Evolutionary conservation across 2,797 vertebrate genomes (phyloP).

Genomic region (Coregonus sp.): DNA sequence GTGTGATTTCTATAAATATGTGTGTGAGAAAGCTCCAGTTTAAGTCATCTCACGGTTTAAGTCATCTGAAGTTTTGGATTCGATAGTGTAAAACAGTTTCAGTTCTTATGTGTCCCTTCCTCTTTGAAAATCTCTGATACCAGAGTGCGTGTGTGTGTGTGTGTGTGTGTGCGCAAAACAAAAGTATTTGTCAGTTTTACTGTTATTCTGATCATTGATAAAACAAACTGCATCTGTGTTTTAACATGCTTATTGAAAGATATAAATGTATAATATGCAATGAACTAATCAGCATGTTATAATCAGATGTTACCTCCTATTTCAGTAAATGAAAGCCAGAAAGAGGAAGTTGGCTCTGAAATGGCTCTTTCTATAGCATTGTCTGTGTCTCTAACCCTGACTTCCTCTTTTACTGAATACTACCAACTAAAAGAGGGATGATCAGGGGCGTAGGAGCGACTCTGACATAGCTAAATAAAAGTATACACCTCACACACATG

Average conservation of each 20-base stretch:
- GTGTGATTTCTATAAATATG: not conserved
- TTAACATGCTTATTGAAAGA: constrained; percentile 4
- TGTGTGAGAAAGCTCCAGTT: not conserved
- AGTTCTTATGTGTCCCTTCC: not conserved
- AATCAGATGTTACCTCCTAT: not conserved
- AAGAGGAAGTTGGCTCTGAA: constrained; percentile 55
- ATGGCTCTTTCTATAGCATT: constrained; percentile 46
- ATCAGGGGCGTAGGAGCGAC: not conserved
- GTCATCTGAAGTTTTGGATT: not conserved
- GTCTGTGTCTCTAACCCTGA: constrained; percentile 51
- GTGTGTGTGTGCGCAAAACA: not conserved
- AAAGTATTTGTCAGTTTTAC: not conserved
- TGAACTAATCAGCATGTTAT: not conserved
- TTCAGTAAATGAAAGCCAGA: constrained; percentile 10
- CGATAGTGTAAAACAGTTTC: not conserved
- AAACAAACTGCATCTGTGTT: not conserved
- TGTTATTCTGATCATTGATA: not conserved
- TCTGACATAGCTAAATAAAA: too few relatives aligned
- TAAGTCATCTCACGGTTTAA: not conserved
- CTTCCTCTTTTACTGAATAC: constrained; percentile 65
- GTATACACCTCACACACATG: too few relatives aligned
- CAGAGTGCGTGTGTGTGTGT: not conserved
- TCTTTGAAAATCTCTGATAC: constrained; percentile 15
- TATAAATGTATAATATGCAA: not conserved
- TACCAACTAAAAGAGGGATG: constrained; percentile 16